Conservation (phyloP, 2,797 vertebrate genomes). For the Siniperca undulata region DNA sequence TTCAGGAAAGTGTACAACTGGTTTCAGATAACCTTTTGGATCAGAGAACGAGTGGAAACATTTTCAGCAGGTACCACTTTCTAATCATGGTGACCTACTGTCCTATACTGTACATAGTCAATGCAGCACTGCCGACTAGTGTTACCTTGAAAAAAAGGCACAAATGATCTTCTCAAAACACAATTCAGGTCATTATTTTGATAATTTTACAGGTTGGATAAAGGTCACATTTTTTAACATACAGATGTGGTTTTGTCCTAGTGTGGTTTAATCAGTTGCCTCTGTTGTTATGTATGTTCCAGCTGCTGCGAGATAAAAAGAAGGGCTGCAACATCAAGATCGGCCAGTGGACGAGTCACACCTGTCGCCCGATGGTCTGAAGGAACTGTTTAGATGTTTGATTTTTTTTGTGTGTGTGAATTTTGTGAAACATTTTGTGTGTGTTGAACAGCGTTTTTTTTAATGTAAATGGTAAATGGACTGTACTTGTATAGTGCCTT, state of each 20-base stretch:
- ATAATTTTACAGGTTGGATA: background rate
- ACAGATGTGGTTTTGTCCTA: background rate
- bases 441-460: slow-evolving; percentile 2
- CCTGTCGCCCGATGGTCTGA: slow-evolving; percentile 31
- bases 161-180: background rate
- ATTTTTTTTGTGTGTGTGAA: slow-evolving; percentile 5
- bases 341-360: slow-evolving; percentile 36
- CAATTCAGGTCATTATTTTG: background rate
- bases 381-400: slow-evolving; percentile 30
- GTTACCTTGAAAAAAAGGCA: background rate
- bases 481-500: too few species aligned
- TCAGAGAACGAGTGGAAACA: background rate
- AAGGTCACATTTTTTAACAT: background rate
- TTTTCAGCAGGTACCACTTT: background rate
- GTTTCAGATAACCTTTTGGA: background rate
- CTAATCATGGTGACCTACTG: background rate
- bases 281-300: slow-evolving; percentile 61
- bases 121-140: slow-evolving; percentile 38
- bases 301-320: slow-evolving; percentile 77
- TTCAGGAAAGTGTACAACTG: background rate
- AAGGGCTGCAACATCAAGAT: slow-evolving; percentile 5
- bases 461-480: too few species aligned
- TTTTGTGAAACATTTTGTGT: slow-evolving; percentile 16
- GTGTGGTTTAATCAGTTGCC: slow-evolving; percentile 5
- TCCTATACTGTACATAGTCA: background rate